Conservation (phyloP, 2,888 invertebrate species). For the Protonemura montana region DNA sequence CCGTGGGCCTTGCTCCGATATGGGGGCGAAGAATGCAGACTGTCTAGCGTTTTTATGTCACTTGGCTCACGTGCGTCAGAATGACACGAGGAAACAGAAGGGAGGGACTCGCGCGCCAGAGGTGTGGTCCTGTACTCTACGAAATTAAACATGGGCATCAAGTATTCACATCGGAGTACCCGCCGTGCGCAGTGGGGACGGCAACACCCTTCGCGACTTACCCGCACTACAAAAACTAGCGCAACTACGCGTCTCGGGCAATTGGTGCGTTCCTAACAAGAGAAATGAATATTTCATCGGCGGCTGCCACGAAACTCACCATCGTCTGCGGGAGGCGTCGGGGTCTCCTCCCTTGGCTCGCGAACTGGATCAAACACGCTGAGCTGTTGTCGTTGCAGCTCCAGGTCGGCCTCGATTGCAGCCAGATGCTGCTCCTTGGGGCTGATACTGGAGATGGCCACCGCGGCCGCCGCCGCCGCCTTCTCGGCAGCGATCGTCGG, state of each 20-base stretch:
- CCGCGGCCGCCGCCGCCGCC: conserved; percentile 54
- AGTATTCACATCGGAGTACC: not conserved
- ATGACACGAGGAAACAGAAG: not conserved
- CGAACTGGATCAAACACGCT: conserved; percentile 54
- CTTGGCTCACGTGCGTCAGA: not conserved
- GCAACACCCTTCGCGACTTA: not conserved
- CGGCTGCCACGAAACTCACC: conserved; percentile 58
- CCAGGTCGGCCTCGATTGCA: conserved; percentile 55
- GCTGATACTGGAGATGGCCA: not conserved
- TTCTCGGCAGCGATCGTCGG: conserved; percentile 56
- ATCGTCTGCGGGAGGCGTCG: conserved; percentile 67
- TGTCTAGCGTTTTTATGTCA: not conserved
- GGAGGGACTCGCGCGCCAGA: not conserved
- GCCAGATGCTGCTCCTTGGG: conserved; percentile 46
- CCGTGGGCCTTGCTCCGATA: not conserved
- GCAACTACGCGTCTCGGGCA: not conserved
- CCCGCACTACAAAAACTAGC: not conserved
- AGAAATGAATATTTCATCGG: not conserved
- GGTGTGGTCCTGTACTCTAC: not conserved
- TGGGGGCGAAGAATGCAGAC: not conserved
- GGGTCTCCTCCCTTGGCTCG: conserved; percentile 62
- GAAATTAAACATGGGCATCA: not conserved
- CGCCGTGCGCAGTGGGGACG: not conserved
- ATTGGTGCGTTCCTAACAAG: not conserved
- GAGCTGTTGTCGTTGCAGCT: conserved; percentile 54